Conservation (phyloP, 2,888 invertebrate species). For the Diogma glabrata region DNA sequence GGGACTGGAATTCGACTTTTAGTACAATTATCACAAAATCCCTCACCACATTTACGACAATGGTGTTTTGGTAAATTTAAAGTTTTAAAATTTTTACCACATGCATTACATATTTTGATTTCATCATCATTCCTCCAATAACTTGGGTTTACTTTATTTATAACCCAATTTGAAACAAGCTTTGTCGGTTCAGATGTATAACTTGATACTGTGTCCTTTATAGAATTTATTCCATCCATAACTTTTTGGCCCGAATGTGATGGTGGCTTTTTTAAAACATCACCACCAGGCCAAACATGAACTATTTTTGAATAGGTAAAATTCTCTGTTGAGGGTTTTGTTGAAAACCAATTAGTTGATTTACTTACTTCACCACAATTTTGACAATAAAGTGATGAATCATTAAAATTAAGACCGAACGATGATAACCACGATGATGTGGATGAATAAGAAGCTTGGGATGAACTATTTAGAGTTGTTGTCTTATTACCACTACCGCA, state of each 20-base stretch:
- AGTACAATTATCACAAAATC: conserved; percentile 64
- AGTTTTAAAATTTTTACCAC: conserved; percentile 44
- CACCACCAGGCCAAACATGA: conserved; percentile 57
- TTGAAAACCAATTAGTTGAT: conserved; percentile 72
- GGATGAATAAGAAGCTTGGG: background rate
- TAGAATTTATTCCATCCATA: conserved; percentile 49
- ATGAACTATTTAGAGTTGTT: background rate
- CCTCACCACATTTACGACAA: conserved; percentile 67
- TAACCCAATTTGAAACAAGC: conserved; percentile 53
- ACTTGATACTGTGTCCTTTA: conserved; percentile 49
- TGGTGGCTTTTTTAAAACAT: conserved; percentile 39
- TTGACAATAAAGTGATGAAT: conserved; percentile 43
- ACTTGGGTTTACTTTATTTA: conserved; percentile 59
- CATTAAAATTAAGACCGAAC: conserved; percentile 1
- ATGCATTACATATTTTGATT: conserved; percentile 57
- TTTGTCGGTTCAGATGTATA: conserved; percentile 61
- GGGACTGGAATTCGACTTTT: conserved; percentile 55
- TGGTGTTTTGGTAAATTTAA: conserved; percentile 55
- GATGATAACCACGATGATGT: background rate
- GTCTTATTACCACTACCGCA: background rate
- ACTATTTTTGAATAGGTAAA: conserved; percentile 49
- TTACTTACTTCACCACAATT: conserved; percentile 46
- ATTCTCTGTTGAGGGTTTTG: conserved; percentile 57
- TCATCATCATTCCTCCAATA: conserved; percentile 72
- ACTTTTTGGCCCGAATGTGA: conserved; percentile 47